Evolutionary conservation across 2,888 invertebrate genomes (phyloP).

Genomic region (Philereme transversata): DNA sequence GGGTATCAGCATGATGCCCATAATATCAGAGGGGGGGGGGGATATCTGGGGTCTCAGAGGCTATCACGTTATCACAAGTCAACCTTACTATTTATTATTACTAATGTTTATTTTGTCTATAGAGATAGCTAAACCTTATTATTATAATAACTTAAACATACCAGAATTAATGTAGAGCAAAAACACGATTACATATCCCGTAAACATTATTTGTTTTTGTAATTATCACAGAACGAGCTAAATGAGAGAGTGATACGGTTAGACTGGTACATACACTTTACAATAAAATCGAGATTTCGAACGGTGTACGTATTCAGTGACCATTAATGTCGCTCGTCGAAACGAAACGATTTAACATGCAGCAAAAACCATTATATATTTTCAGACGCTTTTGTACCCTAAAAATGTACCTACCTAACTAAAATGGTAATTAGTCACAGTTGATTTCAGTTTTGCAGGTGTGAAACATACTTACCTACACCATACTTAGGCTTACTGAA

Average conservation of each 20-base stretch:
- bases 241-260: conserved; percentile 33
- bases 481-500: no score
- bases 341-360: not conserved
- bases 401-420: no score
- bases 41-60: not conserved
- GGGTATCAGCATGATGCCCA: no score
- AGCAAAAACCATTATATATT: conserved; percentile 3
- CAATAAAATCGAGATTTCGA: conserved; percentile 32
- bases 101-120: no score
- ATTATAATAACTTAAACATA: conserved; percentile 16
- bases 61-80: not conserved
- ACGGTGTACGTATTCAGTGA: conserved; percentile 29
- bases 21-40: no score
- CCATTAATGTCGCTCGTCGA: not conserved
- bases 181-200: conserved; percentile 21
- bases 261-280: conserved; percentile 51
- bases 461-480: no score
- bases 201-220: conserved; percentile 22
- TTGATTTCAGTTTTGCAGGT: no score
- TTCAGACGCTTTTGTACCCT: not conserved
- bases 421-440: no score
- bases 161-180: conserved; percentile 26
- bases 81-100: no score
- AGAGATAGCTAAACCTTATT: not conserved
- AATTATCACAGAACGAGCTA: conserved; percentile 32